Percentiles rank a stretch among this genome's conserved stretches.
Conservation (phyloP, 2,797 vertebrate species). For the Clarias platycephalus region DNA sequence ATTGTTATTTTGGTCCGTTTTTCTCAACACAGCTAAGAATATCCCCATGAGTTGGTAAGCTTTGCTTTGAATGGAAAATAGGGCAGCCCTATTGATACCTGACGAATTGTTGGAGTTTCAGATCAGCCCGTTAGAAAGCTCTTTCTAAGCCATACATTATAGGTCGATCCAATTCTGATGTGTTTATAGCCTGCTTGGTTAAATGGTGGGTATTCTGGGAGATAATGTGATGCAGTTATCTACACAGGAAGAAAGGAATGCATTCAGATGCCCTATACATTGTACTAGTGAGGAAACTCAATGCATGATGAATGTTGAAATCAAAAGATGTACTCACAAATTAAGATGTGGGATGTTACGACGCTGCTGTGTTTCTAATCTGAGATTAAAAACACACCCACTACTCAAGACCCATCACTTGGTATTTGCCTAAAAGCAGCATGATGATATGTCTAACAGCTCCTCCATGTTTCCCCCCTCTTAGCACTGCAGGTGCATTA, state of each 20-base stretch:
- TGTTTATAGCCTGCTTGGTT: neutral
- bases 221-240: neutral
- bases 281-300: neutral
- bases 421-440: constrained; percentile 15
- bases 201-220: neutral
- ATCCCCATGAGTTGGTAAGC: constrained; percentile 31
- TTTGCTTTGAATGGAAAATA: constrained; percentile 48
- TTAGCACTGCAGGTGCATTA: neutral
- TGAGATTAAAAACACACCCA: constrained; percentile 32
- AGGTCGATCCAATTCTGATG: neutral
- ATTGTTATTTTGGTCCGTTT: constrained; percentile 45
- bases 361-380: constrained; percentile 29
- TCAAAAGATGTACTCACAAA: neutral
- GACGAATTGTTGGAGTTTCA: constrained; percentile 35
- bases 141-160: neutral
- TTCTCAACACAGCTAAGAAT: constrained; percentile 42
- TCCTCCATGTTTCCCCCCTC: neutral
- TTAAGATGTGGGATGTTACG: constrained; percentile 9
- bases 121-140: constrained; percentile 9
- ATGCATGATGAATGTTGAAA: neutral
- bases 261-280: neutral
- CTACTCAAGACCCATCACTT: constrained; percentile 28
- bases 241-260: neutral
- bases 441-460: neutral
- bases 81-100: constrained; percentile 44